Conservation (phyloP, 2,888 invertebrate genomes). For the Tethea ocularis region DNA sequence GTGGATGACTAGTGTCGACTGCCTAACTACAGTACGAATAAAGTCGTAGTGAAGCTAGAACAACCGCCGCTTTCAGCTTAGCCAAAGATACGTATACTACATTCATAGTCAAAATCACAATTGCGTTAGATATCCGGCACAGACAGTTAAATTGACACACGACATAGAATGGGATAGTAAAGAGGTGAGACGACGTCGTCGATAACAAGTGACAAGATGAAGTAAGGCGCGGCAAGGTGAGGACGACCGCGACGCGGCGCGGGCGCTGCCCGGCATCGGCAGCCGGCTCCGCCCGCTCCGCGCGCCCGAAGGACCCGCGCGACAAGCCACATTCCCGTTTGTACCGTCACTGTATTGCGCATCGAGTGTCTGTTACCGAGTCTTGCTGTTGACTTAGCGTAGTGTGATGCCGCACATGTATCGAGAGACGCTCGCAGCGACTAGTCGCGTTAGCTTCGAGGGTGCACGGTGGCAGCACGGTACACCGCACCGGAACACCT, state of each 20-base stretch:
- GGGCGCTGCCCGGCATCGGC: slow-evolving; percentile 23
- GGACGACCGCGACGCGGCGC: slow-evolving; percentile 29
- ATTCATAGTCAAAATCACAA: slow-evolving; percentile 39
- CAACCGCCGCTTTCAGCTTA: slow-evolving; percentile 74
- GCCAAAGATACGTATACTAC: slow-evolving; percentile 42
- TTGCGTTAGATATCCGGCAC: slow-evolving; percentile 40
- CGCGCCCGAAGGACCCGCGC: slow-evolving; percentile 25
- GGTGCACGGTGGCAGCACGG: slow-evolving; percentile 72
- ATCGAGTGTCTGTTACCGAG: slow-evolving; percentile 76
- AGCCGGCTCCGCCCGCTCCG: slow-evolving; percentile 26
- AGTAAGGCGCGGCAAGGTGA: slow-evolving; percentile 31
- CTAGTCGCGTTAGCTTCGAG: slow-evolving; percentile 73
- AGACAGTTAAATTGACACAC: slow-evolving; percentile 42
- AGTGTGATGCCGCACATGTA: slow-evolving; percentile 79
- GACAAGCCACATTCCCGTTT: slow-evolving; percentile 58
- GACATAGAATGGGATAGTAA: slow-evolving; percentile 23
- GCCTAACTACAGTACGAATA: slow-evolving; percentile 43
- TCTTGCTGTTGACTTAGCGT: slow-evolving; percentile 80
- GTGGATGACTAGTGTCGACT: slow-evolving; percentile 59
- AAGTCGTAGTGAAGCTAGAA: slow-evolving; percentile 67
- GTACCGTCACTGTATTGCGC: slow-evolving; percentile 75
- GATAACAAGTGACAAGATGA: slow-evolving; percentile 23
- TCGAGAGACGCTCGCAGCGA: slow-evolving; percentile 66
- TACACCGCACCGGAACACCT: slow-evolving; percentile 74
- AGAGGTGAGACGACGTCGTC: slow-evolving; percentile 22